These are phyloP conservation scores for Drosophila subobscura DNA, from an alignment of 1,140 invertebrate genomes.

Conservation along the genomic window DNA sequence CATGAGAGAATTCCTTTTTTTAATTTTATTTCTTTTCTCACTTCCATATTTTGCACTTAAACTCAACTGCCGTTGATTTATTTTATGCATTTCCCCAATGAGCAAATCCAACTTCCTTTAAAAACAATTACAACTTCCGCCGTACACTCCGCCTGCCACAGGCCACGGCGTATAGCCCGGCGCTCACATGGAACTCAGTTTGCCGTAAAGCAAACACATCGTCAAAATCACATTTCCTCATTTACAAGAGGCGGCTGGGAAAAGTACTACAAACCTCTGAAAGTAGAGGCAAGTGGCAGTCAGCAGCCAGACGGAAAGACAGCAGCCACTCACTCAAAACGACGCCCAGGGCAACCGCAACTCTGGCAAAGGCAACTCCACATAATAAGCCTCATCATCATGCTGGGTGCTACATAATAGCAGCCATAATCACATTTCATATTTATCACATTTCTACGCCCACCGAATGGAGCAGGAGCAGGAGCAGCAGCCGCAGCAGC, in stretches of 20 bases:
- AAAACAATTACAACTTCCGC: conserved; percentile 80
- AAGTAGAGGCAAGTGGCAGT: background rate
- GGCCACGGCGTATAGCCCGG: background rate
- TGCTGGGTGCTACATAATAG: conserved; percentile 66
- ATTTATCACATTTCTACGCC: conserved; percentile 83
- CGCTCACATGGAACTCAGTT: conserved; percentile 31
- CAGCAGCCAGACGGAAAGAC: conserved; percentile 1
- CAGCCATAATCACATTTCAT: conserved; percentile 83
- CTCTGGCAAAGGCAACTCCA: conserved; percentile 55
- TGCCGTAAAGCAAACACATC: conserved; percentile 77
- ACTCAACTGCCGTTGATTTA: conserved; percentile 55
- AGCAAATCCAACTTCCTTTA: conserved; percentile 75
- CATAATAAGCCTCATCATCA: conserved; percentile 76
- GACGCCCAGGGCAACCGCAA: conserved; percentile 72
- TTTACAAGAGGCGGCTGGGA: conserved; percentile 18
- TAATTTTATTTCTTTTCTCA: conserved; percentile 22
- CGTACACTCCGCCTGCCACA: conserved; percentile 16
- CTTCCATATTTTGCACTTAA: conserved; percentile 4
- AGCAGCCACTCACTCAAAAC: conserved; percentile 70
- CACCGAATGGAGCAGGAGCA: conserved; percentile 41
- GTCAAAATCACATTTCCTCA: conserved; percentile 81
- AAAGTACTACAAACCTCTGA: background rate
- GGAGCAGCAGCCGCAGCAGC: background rate
- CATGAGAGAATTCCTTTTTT: background rate
- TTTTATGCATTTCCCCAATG: conserved; percentile 76